Percentiles rank a stretch among this genome's conserved stretches.
Evolutionary conservation across 2,888 invertebrate species (phyloP).

Genomic region (Dryocosmus kuriphilus): DNA sequence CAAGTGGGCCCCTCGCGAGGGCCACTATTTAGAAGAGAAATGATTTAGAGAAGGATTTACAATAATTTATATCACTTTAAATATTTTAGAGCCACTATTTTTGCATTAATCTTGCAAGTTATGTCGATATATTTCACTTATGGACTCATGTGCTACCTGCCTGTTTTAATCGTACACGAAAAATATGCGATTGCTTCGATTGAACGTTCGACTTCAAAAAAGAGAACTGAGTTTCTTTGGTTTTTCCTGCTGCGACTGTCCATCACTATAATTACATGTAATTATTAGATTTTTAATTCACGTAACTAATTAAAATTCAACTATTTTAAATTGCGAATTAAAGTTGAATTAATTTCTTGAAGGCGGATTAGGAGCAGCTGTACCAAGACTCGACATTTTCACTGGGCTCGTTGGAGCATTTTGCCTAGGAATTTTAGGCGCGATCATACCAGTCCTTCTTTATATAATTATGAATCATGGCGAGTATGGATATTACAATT

Average conservation of each 20-base stretch:
- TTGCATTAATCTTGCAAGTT: slow-evolving; percentile 61
- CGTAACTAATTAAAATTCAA: background rate
- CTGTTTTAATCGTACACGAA: slow-evolving; percentile 58
- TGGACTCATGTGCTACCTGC: slow-evolving; percentile 66
- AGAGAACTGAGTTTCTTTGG: slow-evolving; percentile 58
- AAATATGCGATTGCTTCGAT: slow-evolving; percentile 57
- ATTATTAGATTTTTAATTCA: slow-evolving; percentile 41
- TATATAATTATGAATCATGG: slow-evolving; percentile 60
- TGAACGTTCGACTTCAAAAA: slow-evolving; percentile 48
- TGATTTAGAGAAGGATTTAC: no score
- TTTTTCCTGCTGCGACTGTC: slow-evolving; percentile 59
- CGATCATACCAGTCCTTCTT: slow-evolving; percentile 61
- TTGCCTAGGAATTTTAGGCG: slow-evolving; percentile 62
- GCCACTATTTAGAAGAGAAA: no score
- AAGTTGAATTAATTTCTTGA: slow-evolving; percentile 31
- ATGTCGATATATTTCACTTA: slow-evolving; percentile 64
- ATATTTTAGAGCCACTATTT: slow-evolving; percentile 52
- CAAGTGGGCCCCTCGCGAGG: no score
- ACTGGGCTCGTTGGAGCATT: slow-evolving; percentile 62
- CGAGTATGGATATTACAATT: slow-evolving; percentile 59
- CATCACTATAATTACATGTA: slow-evolving; percentile 63
- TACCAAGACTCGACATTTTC: slow-evolving; percentile 63
- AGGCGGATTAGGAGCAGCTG: slow-evolving; percentile 61
- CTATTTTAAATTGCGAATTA: background rate
- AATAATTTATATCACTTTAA: no score